These are phyloP conservation scores for Eupeodes luniger DNA, from an alignment of 2,888 invertebrate genomes.

Conservation along the genomic window DNA sequence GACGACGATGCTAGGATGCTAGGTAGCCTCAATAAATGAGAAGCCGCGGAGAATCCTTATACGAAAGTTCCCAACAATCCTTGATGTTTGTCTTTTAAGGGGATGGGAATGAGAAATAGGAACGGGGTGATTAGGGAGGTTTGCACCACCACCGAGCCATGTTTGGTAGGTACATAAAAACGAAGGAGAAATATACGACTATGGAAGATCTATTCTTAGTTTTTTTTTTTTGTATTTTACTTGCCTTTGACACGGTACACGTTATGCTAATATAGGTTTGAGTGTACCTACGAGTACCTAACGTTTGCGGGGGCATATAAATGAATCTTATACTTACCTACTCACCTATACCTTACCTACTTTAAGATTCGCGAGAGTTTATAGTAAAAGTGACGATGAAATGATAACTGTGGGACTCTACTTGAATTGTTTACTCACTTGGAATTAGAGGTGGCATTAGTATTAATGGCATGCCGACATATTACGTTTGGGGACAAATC, in stretches of 20 bases:
- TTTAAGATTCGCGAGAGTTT: conserved; percentile 43
- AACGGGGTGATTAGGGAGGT: not conserved
- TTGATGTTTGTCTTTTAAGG: conserved; percentile 31
- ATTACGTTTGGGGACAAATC: conserved; percentile 69
- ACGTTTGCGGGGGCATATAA: conserved; percentile 44
- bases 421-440: conserved; percentile 70
- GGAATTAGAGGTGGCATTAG: conserved; percentile 71
- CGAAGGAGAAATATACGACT: not conserved
- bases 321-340: conserved; percentile 34
- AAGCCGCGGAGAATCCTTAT: conserved; percentile 50
- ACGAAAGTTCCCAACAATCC: conserved; percentile 44
- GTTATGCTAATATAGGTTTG: conserved; percentile 58
- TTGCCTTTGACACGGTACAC: conserved; percentile 54
- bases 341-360: no score
- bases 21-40: conserved; percentile 58
- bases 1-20: not conserved
- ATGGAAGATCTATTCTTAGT: conserved; percentile 22
- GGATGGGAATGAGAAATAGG: not conserved
- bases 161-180: conserved; percentile 1
- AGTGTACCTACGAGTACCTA: not conserved
- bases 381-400: conserved; percentile 73
- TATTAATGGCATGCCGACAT: conserved; percentile 71
- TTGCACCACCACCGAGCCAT: not conserved
- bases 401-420: conserved; percentile 71
- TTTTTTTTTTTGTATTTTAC: conserved; percentile 14